Evolutionary conservation across 2,113 vertebrate genomes (phyloP).

Genomic region (Mohoua ochrocephala): DNA sequence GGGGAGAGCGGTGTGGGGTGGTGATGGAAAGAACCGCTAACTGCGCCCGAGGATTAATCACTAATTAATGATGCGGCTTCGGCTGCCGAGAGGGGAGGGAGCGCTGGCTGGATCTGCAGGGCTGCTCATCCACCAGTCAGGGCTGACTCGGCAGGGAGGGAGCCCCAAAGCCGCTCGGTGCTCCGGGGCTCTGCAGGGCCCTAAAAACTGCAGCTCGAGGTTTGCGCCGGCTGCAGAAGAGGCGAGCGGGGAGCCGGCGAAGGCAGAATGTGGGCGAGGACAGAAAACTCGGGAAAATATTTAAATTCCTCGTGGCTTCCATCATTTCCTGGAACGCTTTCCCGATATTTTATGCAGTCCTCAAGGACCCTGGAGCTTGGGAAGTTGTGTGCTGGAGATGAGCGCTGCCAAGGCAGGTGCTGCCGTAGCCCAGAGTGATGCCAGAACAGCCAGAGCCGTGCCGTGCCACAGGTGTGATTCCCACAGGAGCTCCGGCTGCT

Average conservation of each 20-base stretch:
- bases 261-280: slow-evolving; percentile 14
- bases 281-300: not conserved
- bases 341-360: not conserved
- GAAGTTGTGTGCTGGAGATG: not conserved
- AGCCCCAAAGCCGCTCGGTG: not conserved
- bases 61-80: not conserved
- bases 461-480: rapidly evolving
- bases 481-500: not conserved
- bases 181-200: not conserved
- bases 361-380: not conserved
- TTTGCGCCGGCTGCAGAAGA: not conserved
- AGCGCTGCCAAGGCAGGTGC: not conserved
- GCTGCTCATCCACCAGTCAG: not conserved
- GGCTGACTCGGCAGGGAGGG: not conserved
- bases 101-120: not conserved
- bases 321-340: slow-evolving; percentile 18
- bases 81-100: not conserved
- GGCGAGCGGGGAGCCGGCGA: not conserved
- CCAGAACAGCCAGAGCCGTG: rapidly evolving
- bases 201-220: not conserved
- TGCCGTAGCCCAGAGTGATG: not conserved
- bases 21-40: not conserved
- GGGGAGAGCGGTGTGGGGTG: not conserved
- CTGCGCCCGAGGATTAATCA: not conserved
- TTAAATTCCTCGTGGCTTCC: slow-evolving; percentile 29